A percentile compares a stretch with the other conserved stretches of the same genome.
phyloP scores from a whole-genome alignment of 2,888 invertebrate species.

The Odontothrips loti region DNA sequence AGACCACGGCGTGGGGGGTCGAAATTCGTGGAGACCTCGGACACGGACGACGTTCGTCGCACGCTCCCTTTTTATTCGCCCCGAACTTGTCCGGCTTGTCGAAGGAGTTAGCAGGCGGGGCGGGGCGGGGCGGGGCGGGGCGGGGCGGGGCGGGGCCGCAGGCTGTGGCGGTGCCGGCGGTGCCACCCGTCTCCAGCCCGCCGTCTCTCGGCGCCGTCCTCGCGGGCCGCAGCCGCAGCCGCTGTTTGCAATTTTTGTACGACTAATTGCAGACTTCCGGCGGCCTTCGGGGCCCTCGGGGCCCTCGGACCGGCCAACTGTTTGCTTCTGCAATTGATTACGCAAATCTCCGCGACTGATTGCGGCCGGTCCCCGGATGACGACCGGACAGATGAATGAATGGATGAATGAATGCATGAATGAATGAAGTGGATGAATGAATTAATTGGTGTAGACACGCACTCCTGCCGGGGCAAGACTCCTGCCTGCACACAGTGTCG shows the following conservation, averaged over 20 bases:
- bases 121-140: too few species aligned
- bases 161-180: too few species aligned
- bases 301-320: background rate
- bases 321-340: conserved; percentile 17
- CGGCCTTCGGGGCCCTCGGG: background rate
- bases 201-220: background rate
- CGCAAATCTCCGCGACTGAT: conserved; percentile 10
- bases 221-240: background rate
- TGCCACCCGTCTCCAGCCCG: too few species aligned
- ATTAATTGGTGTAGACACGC: background rate
- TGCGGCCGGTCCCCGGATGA: background rate
- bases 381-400: background rate
- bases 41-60: too few species aligned
- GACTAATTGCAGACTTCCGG: background rate
- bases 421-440: background rate
- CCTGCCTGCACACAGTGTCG: too few species aligned
- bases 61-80: too few species aligned
- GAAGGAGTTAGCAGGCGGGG: too few species aligned
- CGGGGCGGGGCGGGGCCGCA: background rate
- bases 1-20: too few species aligned
- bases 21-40: too few species aligned
- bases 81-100: too few species aligned
- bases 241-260: background rate
- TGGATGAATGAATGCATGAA: conserved; percentile 8
- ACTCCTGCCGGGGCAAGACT: background rate